Base-by-base conservation (phyloP, 2,888 invertebrate species). In the Cheilosia vulpina region DNA sequence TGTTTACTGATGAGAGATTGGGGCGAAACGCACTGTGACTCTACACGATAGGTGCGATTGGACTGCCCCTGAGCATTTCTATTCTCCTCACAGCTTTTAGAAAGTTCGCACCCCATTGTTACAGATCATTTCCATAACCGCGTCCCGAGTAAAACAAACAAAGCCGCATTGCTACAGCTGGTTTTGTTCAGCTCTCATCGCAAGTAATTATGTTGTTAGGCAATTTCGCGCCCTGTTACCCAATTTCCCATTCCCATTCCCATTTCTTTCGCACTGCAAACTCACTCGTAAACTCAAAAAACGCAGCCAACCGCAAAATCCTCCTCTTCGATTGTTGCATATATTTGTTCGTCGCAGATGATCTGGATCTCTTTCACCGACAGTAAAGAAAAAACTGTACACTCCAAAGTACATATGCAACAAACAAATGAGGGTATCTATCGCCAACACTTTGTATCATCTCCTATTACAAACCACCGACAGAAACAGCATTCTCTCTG, bases 271-370 rank as follows among this genome's bases (percentile, higher is more conserved):
- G n/a, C 27, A 52, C 19, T 55, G 13, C 38, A 15, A 75, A 75
- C 83, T 84, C 41, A 75, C 83, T 84, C 41, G 13, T 38, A 17
- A 75, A 81, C 83, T 87, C 34, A 82, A 82, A 85, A 85, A 87
- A 87, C 55, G 87, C 87, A 87, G 66, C 63, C 84, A 87, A 87
- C 87, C 87, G 47, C 87, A 87, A 78, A 87, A 87, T 87, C 87
- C 84, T 81, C 21, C 77, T 78, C 31, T 53, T 77, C 57, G 69
- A 81, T 79, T 77, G 68, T 60, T 57, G 43, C 62, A 52, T 68
- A 68, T 82, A 57, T 87, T 82, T 77, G 77, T 78, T 69, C 72
- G 78, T 63, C 68, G 9, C 31, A 68, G 75, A 84, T 83, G 75
- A 85, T 81, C 80, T 60, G 45, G 45, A 80, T 85, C 66, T 55